These are phyloP conservation scores for Yponomeuta cagnagella DNA, from an alignment of 2,888 invertebrate genomes.

Conservation along the genomic window DNA sequence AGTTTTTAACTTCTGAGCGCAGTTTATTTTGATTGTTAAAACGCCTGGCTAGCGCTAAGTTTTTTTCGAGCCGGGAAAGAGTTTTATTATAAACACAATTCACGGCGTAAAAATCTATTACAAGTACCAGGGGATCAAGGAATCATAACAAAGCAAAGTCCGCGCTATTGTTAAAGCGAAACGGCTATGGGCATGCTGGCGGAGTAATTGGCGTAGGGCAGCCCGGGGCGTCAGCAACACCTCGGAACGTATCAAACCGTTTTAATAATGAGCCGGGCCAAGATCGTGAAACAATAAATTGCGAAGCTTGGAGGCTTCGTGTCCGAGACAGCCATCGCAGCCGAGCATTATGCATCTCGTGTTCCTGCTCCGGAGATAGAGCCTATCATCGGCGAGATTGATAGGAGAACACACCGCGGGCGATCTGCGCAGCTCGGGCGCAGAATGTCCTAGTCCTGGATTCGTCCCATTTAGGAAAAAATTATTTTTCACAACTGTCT, in stretches of 20 bases:
- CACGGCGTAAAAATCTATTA: constrained; percentile 8
- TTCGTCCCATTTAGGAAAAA: too few relatives aligned
- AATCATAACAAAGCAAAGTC: constrained; percentile 35
- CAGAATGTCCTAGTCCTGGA: too few relatives aligned
- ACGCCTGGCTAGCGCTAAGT: background rate
- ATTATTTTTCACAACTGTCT: too few relatives aligned
- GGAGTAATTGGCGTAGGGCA: constrained; percentile 65
- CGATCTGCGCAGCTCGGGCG: constrained; percentile 20
- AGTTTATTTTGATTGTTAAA: constrained; percentile 2
- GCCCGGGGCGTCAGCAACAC: constrained; percentile 71
- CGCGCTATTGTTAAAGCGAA: constrained; percentile 50
- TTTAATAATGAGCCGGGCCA: constrained; percentile 73
- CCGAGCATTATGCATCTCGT: constrained; percentile 71
- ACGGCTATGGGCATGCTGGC: constrained; percentile 46
- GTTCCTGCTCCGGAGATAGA: constrained; percentile 55
- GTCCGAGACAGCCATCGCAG: constrained; percentile 72
- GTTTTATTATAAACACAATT: background rate
- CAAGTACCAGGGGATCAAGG: constrained; percentile 27
- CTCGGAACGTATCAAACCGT: constrained; percentile 73
- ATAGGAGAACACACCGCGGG: constrained; percentile 71
- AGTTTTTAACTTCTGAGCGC: background rate
- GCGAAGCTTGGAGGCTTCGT: constrained; percentile 75
- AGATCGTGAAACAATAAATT: constrained; percentile 77
- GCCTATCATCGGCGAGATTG: constrained; percentile 73
- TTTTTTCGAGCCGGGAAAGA: background rate